Conservation (phyloP, 1,140 invertebrate genomes). For the Brachionus asplanchnoidis region DNA sequence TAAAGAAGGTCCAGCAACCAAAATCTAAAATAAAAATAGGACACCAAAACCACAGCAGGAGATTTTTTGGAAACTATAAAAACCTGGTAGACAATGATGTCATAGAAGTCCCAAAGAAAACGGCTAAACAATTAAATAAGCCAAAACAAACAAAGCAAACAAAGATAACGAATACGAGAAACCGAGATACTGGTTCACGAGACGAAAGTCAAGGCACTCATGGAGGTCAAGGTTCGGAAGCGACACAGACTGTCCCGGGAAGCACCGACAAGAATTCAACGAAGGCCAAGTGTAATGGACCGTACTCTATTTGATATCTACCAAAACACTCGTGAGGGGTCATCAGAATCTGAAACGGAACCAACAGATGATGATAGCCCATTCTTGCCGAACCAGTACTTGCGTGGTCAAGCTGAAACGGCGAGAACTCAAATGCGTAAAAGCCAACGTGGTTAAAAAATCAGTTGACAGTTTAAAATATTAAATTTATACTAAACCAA, state of each 20-base stretch:
- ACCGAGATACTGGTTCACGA: too few relatives aligned
- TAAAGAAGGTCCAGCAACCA: not conserved
- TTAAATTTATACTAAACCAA: too few relatives aligned
- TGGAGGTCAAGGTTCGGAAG: too few relatives aligned
- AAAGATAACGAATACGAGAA: too few relatives aligned
- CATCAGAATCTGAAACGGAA: not conserved
- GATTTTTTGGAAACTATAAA: not conserved
- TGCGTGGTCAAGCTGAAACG: too few relatives aligned
- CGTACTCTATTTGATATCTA: not conserved
- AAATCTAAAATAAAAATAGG: not conserved
- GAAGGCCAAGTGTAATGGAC: not conserved
- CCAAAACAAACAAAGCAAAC: not conserved
- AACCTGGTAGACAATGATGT: not conserved
- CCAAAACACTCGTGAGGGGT: not conserved
- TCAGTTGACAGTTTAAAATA: too few relatives aligned
- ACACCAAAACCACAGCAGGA: not conserved
- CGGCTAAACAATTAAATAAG: not conserved
- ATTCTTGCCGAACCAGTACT: too few relatives aligned
- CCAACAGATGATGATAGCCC: not conserved
- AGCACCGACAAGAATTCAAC: too few relatives aligned
- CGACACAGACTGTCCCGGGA: too few relatives aligned
- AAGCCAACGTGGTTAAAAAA: too few relatives aligned
- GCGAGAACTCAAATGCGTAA: too few relatives aligned
- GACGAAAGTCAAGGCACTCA: too few relatives aligned
- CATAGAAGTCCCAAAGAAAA: not conserved